Conservation (phyloP, 1,140 invertebrate species). For the silkworm (Bombyx mori) region DNA sequence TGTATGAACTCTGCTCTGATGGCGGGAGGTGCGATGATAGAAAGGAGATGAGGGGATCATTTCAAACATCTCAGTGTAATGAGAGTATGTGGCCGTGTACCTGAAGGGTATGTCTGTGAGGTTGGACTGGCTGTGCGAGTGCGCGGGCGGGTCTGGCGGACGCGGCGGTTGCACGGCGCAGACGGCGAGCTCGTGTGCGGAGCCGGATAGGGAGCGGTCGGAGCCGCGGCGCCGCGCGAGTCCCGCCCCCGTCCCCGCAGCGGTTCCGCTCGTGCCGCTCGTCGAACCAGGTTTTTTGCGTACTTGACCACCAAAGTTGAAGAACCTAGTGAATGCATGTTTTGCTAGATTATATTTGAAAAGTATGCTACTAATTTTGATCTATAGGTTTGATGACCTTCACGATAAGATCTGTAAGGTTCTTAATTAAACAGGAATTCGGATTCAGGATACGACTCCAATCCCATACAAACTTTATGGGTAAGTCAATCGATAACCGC, state of each 20-base stretch:
- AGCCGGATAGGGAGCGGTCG: conserved; percentile 85
- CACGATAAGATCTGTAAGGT: too few species aligned
- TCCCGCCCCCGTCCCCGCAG: conserved; percentile 30
- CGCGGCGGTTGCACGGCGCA: conserved; percentile 74
- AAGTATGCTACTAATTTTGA: too few species aligned
- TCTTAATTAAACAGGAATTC: too few species aligned
- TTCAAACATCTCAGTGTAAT: too few species aligned
- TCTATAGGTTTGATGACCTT: too few species aligned
- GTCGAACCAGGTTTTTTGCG: conserved; percentile 79
- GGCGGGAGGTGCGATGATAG: too few species aligned
- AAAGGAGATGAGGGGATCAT: too few species aligned
- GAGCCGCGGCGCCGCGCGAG: conserved; percentile 79
- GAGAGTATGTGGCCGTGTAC: conserved; percentile 16
- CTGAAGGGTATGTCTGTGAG: conserved; percentile 48
- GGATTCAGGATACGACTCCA: too few species aligned
- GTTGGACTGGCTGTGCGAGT: conserved; percentile 52
- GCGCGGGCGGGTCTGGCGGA: conserved; percentile 81
- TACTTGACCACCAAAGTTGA: conserved; percentile 87
- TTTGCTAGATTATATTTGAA: too few species aligned
- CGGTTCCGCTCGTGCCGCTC: conserved; percentile 43
- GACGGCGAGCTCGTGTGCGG: conserved; percentile 83
- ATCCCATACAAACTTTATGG: too few species aligned
- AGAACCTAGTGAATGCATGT: conserved; percentile 77
- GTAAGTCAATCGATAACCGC: too few species aligned
- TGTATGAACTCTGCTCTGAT: too few species aligned